phyloP scores from a whole-genome alignment of 2,113 vertebrate species.

The Pantherophis guttatus region DNA sequence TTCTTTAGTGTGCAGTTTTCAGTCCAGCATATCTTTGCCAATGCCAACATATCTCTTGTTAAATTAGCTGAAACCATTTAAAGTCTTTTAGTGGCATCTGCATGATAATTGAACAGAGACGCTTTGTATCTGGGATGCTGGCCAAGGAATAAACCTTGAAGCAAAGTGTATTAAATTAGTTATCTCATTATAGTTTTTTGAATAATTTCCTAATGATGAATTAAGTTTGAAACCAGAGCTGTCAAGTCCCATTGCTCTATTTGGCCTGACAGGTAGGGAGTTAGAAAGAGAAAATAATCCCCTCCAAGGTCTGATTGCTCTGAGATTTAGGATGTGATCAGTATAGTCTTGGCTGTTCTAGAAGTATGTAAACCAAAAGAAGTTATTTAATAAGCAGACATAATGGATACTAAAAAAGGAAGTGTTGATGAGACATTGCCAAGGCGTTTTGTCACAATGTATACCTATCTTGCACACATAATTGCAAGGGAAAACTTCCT shows the following conservation, averaged over 20 bases:
- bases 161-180: conserved; percentile 77
- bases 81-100: conserved; percentile 70
- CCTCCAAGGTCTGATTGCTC: conserved; percentile 12
- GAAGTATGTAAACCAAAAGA: not conserved
- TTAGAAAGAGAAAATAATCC: conserved; percentile 43
- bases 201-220: conserved; percentile 70
- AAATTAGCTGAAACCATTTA: conserved; percentile 70
- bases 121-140: conserved; percentile 70
- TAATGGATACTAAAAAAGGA: conserved; percentile 11
- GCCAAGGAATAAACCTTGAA: conserved; percentile 77
- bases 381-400: conserved; percentile 21
- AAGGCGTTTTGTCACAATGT: conserved; percentile 15
- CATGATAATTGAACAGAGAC: conserved; percentile 70
- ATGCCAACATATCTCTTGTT: conserved; percentile 59
- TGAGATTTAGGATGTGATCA: conserved; percentile 19
- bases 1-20: conserved; percentile 45
- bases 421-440: not conserved
- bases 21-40: conserved; percentile 43
- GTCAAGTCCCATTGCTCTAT: conserved; percentile 60
- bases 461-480: conserved; percentile 38
- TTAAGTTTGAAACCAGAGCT: conserved; percentile 65
- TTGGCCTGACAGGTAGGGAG: conserved; percentile 57
- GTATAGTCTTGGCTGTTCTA: conserved; percentile 22
- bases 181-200: conserved; percentile 74
- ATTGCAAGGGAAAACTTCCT: conserved; percentile 49